Conservation (phyloP, 2,113 vertebrate genomes). For the Cygnus buccinator region DNA sequence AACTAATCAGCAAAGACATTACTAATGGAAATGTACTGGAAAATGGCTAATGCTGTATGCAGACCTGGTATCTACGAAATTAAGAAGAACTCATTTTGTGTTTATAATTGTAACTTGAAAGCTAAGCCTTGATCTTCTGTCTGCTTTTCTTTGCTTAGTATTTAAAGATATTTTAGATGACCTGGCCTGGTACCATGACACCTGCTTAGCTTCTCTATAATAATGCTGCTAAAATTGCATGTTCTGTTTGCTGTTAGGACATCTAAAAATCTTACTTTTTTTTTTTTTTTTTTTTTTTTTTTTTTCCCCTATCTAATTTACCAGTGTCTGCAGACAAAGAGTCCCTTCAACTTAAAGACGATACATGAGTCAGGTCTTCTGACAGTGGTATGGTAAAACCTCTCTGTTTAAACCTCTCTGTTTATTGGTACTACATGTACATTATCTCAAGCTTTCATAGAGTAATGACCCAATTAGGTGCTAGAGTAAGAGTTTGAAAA, state of each 20-base stretch:
- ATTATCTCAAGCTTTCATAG: background rate
- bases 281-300: background rate
- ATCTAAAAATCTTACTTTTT: background rate
- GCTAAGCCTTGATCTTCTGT: slow-evolving; percentile 57
- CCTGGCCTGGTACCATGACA: background rate
- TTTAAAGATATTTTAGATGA: slow-evolving; percentile 51
- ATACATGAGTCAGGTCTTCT: background rate
- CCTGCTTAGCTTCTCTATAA: slow-evolving; percentile 30
- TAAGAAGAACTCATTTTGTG: slow-evolving; percentile 75
- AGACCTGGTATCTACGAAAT: slow-evolving; percentile 80
- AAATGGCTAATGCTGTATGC: slow-evolving; percentile 83
- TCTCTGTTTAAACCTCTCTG: background rate
- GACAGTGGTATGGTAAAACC: background rate
- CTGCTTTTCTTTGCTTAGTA: slow-evolving; percentile 48
- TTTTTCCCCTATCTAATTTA: background rate
- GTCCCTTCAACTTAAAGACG: background rate
- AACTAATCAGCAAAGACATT: slow-evolving; percentile 86
- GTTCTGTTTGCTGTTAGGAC: background rate
- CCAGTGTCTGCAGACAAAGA: background rate
- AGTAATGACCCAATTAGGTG: background rate
- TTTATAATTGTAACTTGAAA: slow-evolving; percentile 76
- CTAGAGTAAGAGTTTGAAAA: background rate
- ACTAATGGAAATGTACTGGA: slow-evolving; percentile 87
- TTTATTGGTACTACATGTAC: background rate
- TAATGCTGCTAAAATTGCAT: slow-evolving; percentile 44